Conservation (phyloP, 2,113 vertebrate genomes). For the Physeter macrocephalus region DNA sequence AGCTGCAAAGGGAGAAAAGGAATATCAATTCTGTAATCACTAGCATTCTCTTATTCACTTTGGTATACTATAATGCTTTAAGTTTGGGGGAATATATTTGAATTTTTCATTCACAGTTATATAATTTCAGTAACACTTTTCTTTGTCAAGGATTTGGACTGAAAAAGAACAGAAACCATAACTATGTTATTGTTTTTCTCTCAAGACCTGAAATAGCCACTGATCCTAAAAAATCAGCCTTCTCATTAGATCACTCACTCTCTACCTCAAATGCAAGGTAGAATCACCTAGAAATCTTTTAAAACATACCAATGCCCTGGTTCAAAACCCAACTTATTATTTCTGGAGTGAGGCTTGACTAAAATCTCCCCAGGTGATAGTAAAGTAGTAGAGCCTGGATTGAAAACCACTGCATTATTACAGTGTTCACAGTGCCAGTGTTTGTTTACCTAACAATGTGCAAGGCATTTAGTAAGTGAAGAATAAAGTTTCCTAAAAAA, state of each 20-base stretch:
- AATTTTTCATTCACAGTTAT: neutral
- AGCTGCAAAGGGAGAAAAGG: constrained; percentile 65
- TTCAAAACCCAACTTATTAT: neutral
- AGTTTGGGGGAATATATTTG: constrained; percentile 13
- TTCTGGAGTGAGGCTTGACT: neutral
- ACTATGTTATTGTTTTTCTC: neutral
- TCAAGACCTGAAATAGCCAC: neutral
- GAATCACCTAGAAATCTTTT: neutral
- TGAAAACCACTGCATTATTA: neutral
- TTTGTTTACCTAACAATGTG: neutral
- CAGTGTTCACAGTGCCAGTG: neutral
- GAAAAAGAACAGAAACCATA: neutral
- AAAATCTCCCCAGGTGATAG: neutral
- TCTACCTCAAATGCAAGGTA: neutral
- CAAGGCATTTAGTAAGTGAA: neutral
- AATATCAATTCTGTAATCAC: constrained; percentile 50
- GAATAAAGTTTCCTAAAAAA: neutral
- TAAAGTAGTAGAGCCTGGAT: neutral
- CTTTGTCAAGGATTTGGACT: constrained; percentile 8
- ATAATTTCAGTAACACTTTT: neutral
- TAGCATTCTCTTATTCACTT: constrained; percentile 43
- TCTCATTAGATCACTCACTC: neutral
- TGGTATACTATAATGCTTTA: constrained; percentile 53
- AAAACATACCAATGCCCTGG: neutral
- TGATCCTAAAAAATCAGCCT: neutral